Conservation (phyloP, 2,888 invertebrate species). For the Cabera pusaria region DNA sequence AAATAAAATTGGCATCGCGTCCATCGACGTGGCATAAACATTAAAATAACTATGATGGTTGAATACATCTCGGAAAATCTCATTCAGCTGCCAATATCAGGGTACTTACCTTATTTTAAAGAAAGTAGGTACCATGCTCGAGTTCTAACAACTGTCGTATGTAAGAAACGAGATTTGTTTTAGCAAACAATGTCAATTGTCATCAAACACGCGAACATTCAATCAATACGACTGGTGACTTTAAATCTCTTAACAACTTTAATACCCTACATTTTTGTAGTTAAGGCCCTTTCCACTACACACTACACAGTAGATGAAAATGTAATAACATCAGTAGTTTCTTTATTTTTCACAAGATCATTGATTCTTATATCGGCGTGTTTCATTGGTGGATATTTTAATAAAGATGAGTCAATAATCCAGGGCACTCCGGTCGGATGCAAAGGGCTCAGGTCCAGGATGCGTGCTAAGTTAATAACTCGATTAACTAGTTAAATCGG, state of each 20-base stretch:
- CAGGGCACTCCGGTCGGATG: slow-evolving; percentile 22
- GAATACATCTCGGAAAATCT: slow-evolving; percentile 51
- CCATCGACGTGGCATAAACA: slow-evolving; percentile 62
- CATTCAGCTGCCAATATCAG: slow-evolving; percentile 58
- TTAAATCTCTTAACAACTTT: too few species aligned
- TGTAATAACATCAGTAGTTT: too few species aligned
- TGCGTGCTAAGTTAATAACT: slow-evolving; percentile 38
- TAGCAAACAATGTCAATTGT: too few species aligned
- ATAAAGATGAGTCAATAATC: slow-evolving; percentile 2
- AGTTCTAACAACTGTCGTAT: slow-evolving; percentile 1
- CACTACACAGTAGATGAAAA: too few species aligned
- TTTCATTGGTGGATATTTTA: not conserved
- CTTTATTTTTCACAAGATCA: too few species aligned
- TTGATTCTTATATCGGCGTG: not conserved
- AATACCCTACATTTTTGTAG: too few species aligned
- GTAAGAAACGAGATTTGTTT: too few species aligned
- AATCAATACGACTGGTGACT: too few species aligned
- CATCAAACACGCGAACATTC: too few species aligned
- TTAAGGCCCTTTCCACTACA: too few species aligned
- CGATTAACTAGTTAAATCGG: slow-evolving; percentile 48
- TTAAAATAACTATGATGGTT: slow-evolving; percentile 64
- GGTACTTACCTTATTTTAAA: slow-evolving; percentile 21
- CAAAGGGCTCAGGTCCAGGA: slow-evolving; percentile 29
- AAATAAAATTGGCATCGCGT: slow-evolving; percentile 67
- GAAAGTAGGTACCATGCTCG: slow-evolving; percentile 1